Conservation (phyloP, 1,140 invertebrate genomes). For the Panagrolaimus sp. region DNA sequence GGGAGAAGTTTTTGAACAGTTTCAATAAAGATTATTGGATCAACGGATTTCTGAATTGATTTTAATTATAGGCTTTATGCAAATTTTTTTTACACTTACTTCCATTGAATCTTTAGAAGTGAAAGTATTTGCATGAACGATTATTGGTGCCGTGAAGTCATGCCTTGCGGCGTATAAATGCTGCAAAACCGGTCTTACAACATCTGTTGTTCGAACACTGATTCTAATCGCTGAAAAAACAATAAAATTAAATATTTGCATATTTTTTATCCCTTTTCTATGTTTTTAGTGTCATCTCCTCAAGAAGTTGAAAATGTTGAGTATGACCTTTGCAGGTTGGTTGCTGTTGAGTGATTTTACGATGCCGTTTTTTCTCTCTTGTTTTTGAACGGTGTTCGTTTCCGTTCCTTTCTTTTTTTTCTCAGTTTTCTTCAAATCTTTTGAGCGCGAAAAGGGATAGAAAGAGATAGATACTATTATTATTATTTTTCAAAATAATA, state of each 20-base stretch:
- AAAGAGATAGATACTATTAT: too few relatives aligned
- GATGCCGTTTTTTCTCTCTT: too few relatives aligned
- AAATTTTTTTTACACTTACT: not conserved
- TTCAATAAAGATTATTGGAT: conserved; percentile 40
- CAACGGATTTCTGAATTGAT: conserved; percentile 39
- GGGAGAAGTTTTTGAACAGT: conserved; percentile 37
- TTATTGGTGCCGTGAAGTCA: conserved; percentile 41
- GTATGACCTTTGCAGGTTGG: too few relatives aligned
- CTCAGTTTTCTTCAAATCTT: too few relatives aligned
- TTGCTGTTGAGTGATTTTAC: too few relatives aligned
- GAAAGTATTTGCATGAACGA: conserved; percentile 42
- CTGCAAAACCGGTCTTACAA: conserved; percentile 35
- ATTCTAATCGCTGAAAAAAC: conserved; percentile 38
- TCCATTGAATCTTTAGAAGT: conserved; percentile 27
- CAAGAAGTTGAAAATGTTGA: not conserved
- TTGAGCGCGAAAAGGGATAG: too few relatives aligned
- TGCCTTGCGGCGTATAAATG: conserved; percentile 43
- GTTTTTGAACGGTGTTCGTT: too few relatives aligned
- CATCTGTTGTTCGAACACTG: conserved; percentile 41
- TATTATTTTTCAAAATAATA: too few relatives aligned
- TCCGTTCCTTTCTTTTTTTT: too few relatives aligned
- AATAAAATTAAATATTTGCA: not conserved
- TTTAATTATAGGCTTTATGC: not conserved
- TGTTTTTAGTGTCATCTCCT: not conserved
- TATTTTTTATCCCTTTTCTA: not conserved